Percentiles rank a stretch among this genome's conserved stretches.
Evolutionary conservation across 2,888 invertebrate species (phyloP).

Genomic region (Acrocera orbiculus): DNA sequence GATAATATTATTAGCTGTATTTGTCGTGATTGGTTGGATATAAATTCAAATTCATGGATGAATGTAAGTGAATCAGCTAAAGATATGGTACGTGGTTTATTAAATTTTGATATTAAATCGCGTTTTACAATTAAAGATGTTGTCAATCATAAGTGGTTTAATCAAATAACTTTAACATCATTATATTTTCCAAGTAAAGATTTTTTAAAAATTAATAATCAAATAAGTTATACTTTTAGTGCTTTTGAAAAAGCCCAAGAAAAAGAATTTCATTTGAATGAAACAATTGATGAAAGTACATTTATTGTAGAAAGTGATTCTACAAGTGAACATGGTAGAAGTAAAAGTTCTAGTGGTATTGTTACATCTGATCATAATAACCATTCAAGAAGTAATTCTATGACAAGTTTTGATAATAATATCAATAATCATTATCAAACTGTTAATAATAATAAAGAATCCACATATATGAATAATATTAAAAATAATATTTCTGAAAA

Average conservation of each 20-base stretch:
- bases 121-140: too few species aligned
- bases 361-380: slow-evolving; percentile 13
- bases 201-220: too few species aligned
- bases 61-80: slow-evolving; percentile 58
- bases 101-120: too few species aligned
- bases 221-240: too few species aligned
- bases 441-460: neutral
- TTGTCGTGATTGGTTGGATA: slow-evolving; percentile 8
- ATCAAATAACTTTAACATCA: too few species aligned
- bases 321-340: slow-evolving; percentile 20
- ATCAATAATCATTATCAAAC: slow-evolving; percentile 1
- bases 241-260: too few species aligned
- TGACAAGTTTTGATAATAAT: slow-evolving; percentile 6
- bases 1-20: slow-evolving; percentile 3
- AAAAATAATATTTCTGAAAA: neutral
- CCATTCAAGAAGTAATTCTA: slow-evolving; percentile 11
- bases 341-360: slow-evolving; percentile 19
- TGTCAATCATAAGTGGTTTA: too few species aligned
- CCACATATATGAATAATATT: neutral
- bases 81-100: slow-evolving; percentile 51
- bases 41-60: slow-evolving; percentile 40
- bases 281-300: slow-evolving; percentile 30
- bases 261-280: too few species aligned
- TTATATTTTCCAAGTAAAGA: too few species aligned
- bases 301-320: too few species aligned